Conservation (phyloP, 1,140 invertebrate genomes). For the Oryctes rhinoceros region DNA sequence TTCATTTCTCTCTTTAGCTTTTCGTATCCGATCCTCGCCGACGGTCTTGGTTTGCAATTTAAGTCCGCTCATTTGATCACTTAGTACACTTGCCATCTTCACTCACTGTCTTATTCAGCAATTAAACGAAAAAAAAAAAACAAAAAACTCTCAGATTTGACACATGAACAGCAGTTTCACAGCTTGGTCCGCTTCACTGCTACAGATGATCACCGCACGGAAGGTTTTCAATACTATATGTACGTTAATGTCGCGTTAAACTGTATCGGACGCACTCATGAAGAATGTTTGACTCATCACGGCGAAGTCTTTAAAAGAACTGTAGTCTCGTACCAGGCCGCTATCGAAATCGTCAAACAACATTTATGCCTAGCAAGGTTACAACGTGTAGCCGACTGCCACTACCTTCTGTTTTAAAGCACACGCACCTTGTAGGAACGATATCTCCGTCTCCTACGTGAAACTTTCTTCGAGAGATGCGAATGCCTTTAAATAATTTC, state of each 20-base stretch:
- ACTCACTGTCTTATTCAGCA: constrained; percentile 4
- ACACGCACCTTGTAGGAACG: constrained; percentile 44
- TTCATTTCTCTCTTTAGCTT: constrained; percentile 81
- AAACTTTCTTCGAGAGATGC: not conserved
- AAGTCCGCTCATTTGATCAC: constrained; percentile 76
- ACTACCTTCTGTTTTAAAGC: constrained; percentile 12
- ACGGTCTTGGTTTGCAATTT: constrained; percentile 78
- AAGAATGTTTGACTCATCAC: constrained; percentile 48
- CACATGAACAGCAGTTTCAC: constrained; percentile 4
- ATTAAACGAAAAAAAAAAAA: constrained; percentile 29
- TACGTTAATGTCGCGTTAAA: constrained; percentile 4
- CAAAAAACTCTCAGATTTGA: not conserved
- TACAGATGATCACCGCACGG: not conserved
- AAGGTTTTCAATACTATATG: not conserved
- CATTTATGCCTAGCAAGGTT: constrained; percentile 49
- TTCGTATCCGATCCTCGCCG: constrained; percentile 76
- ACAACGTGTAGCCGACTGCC: constrained; percentile 34
- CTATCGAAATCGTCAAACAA: constrained; percentile 47
- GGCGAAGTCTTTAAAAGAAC: constrained; percentile 51
- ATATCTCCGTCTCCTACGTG: constrained; percentile 11
- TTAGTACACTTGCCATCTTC: constrained; percentile 77
- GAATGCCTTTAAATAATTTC: not conserved
- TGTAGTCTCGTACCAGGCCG: constrained; percentile 49
- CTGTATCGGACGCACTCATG: constrained; percentile 19
- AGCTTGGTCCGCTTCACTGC: not conserved